Evolutionary conservation across 2,888 invertebrate genomes (phyloP), one percentile per base, ranked within the genome.

Genomic region (Mythimna loreyi): DNA sequence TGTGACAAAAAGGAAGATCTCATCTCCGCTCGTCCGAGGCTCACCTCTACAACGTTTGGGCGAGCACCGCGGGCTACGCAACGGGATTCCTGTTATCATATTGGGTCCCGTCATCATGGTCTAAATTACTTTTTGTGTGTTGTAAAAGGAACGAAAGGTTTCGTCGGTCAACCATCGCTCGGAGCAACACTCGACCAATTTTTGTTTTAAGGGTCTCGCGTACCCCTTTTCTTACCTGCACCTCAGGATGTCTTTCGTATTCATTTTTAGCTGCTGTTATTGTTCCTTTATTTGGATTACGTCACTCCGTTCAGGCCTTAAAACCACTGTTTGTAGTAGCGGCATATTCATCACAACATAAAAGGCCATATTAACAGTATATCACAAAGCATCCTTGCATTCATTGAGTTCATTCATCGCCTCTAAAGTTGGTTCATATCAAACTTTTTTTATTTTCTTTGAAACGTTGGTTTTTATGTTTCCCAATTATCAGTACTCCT

Each of bases 51-150:
- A 50, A 85, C 72, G 86, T 86, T 85, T 80, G 82, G 85, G 79
- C 82, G 83, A 84, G 82, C 91, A 89, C 93, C 92, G 89, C 91
- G 87, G 94, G 94, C 93, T 90, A 90, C 91, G 89, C 95, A 93
- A 94, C 94, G 94, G 94, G 93, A 94, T 93, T 94, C 94, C 93
- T 93, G 94, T 93, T 93, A 95, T 95, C 94, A 92, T 93, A 91
- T 91, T 90, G 92, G 91, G 88, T 89, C 90, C 92, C 92, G 91
- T 92, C 92, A 88, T 89, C 91, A 87, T 90, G 89, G 88, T 90
- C 92, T 90, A 94, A 94, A 94, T 94, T 93, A 91, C 91, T 94
- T 95, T 95, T 94, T 93, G 89, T 92, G 90, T 88, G 80, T 83
- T 83, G 88, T 89, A 92, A 93, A 91, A 92, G 86, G 91, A 92